These are phyloP conservation scores for Athetis lepigone DNA, from an alignment of 2,888 invertebrate species.

Conservation along the genomic window DNA sequence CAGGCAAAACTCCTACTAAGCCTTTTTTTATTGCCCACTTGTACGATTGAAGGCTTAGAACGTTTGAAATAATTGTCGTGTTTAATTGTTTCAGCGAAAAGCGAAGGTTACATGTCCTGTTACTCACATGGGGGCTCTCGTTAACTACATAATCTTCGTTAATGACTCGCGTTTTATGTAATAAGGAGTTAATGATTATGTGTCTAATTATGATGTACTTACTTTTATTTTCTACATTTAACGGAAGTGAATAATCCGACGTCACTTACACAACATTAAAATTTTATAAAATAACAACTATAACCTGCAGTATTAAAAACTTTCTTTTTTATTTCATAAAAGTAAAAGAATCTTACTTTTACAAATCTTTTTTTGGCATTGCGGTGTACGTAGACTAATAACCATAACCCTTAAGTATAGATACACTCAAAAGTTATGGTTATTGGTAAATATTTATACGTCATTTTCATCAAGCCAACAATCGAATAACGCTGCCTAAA, in stretches of 20 bases:
- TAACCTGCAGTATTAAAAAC: slow-evolving; percentile 28
- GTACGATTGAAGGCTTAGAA: slow-evolving; percentile 28
- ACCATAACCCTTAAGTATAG: too few relatives aligned
- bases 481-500: too few relatives aligned
- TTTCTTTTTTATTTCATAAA: slow-evolving; percentile 28
- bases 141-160: slow-evolving; percentile 23
- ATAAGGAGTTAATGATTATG: slow-evolving; percentile 7
- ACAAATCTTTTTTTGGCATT: neutral
- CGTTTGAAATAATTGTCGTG: slow-evolving; percentile 42
- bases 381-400: neutral
- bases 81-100: slow-evolving; percentile 50
- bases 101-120: slow-evolving; percentile 25
- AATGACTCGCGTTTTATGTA: slow-evolving; percentile 27
- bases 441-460: too few relatives aligned
- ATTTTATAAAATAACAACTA: neutral
- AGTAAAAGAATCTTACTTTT: slow-evolving; percentile 9
- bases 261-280: neutral
- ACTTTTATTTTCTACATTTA: slow-evolving; percentile 14
- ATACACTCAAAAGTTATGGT: too few relatives aligned
- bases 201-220: slow-evolving; percentile 9
- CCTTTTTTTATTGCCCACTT: slow-evolving; percentile 49
- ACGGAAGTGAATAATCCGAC: neutral
- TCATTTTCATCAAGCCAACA: too few relatives aligned
- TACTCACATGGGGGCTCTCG: slow-evolving; percentile 5
- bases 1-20: too few relatives aligned